Evolutionary conservation across 2,797 vertebrate genomes (phyloP).

Genomic region (Epinephelus awoara): DNA sequence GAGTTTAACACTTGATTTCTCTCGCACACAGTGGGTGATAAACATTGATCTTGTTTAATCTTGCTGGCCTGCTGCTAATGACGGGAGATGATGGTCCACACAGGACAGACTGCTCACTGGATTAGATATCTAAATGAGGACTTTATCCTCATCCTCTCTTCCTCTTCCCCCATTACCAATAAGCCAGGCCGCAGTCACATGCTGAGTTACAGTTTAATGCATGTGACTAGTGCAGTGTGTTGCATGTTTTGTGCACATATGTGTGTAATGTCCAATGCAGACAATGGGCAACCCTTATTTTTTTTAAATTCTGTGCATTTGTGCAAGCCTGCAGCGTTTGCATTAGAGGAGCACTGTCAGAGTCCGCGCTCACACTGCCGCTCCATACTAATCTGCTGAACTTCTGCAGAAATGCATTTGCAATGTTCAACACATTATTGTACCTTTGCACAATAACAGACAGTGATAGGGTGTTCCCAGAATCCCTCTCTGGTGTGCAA

Average conservation of each 20-base stretch:
- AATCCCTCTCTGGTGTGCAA: slow-evolving; percentile 60
- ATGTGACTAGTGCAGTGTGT: slow-evolving; percentile 44
- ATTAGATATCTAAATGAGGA: slow-evolving; percentile 85
- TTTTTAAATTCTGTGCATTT: slow-evolving; percentile 41
- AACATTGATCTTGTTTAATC: slow-evolving; percentile 85
- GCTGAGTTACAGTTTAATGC: slow-evolving; percentile 65
- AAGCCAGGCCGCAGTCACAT: slow-evolving; percentile 67
- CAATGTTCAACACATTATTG: slow-evolving; percentile 58
- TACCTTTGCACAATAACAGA: slow-evolving; percentile 58
- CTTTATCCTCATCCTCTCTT: slow-evolving; percentile 77
- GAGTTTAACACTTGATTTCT: slow-evolving; percentile 64
- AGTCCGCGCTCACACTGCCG: slow-evolving; percentile 23
- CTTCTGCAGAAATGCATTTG: slow-evolving; percentile 59
- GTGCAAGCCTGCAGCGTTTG: slow-evolving; percentile 34
- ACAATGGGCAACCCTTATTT: slow-evolving; percentile 31
- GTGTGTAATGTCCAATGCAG: slow-evolving; percentile 1
- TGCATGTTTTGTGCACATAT: slow-evolving; percentile 28
- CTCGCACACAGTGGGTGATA: slow-evolving; percentile 66
- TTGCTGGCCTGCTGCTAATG: slow-evolving; percentile 82
- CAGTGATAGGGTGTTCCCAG: slow-evolving; percentile 59
- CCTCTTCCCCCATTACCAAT: slow-evolving; percentile 72
- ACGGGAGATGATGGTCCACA: slow-evolving; percentile 79
- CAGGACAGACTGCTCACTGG: slow-evolving; percentile 79
- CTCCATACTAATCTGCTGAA: slow-evolving; percentile 54
- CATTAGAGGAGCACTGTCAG: slow-evolving; percentile 33